These are phyloP conservation scores for Agapornis canus DNA, from an alignment of 2,797 vertebrate species.

Conservation along the genomic window DNA sequence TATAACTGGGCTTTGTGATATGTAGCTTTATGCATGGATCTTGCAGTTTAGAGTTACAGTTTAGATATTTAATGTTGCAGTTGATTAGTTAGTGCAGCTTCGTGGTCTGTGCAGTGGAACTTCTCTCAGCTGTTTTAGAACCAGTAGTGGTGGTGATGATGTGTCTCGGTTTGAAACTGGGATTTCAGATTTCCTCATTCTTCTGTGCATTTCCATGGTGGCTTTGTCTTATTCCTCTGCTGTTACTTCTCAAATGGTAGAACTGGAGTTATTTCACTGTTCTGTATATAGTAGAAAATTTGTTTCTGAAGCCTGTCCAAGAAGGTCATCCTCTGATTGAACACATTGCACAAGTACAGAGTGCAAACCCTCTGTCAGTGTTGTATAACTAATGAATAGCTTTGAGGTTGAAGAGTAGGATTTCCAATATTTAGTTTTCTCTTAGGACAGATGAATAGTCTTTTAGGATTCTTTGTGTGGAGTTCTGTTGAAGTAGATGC, in stretches of 20 bases:
- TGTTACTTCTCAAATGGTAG: neutral
- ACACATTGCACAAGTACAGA: neutral
- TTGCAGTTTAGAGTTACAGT: rapidly evolving
- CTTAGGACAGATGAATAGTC: neutral
- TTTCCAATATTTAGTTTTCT: neutral
- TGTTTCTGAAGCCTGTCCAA: neutral
- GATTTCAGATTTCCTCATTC: neutral
- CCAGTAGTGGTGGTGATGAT: rapidly evolving
- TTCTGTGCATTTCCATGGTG: neutral
- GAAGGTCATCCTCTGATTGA: neutral
- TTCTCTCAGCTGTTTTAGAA: neutral
- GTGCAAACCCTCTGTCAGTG: neutral
- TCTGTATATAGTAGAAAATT: neutral
- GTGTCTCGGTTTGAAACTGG: neutral
- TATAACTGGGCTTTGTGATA: neutral
- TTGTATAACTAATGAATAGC: neutral
- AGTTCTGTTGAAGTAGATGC: neutral
- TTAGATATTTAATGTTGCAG: neutral
- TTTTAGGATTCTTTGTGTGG: neutral
- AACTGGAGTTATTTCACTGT: neutral
- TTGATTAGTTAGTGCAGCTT: neutral
- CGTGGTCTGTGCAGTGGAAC: neutral
- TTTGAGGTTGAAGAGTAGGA: neutral
- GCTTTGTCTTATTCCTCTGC: neutral
- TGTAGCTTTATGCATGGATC: neutral